These are phyloP conservation scores for Drosophila algonquin DNA, from an alignment of 2,888 invertebrate genomes.

Conservation along the genomic window DNA sequence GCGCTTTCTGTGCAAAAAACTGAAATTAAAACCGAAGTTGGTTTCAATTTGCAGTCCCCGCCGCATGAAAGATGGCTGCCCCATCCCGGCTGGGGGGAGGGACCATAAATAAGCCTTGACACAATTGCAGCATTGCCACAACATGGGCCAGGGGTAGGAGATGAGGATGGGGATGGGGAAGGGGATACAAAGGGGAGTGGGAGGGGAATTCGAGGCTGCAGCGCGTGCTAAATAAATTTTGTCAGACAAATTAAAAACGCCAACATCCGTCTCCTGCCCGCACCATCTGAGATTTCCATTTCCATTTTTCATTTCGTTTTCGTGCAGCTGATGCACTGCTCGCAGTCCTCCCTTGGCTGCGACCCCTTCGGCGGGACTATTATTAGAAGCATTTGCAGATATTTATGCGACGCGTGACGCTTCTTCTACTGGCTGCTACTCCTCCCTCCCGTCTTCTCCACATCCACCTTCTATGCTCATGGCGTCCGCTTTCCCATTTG, in stretches of 20 bases:
- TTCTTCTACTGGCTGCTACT: slow-evolving; percentile 1
- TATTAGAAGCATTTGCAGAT: slow-evolving; percentile 76
- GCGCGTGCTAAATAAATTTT: slow-evolving; percentile 77
- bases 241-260: slow-evolving; percentile 66
- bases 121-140: slow-evolving; percentile 43
- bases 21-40: slow-evolving; percentile 62
- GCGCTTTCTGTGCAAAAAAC: slow-evolving; percentile 30
- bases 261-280: slow-evolving; percentile 20
- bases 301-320: slow-evolving; percentile 40
- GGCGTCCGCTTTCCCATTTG: slow-evolving; percentile 60
- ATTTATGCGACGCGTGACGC: slow-evolving; percentile 77
- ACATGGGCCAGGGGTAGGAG: background rate
- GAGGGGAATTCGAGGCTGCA: slow-evolving; percentile 35
- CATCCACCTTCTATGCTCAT: slow-evolving; percentile 33
- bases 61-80: slow-evolving; percentile 4
- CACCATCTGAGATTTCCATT: slow-evolving; percentile 16
- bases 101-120: slow-evolving; percentile 64
- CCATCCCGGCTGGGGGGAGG: background rate
- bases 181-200: too few relatives aligned
- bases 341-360: slow-evolving; percentile 12
- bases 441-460: background rate
- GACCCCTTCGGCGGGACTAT: slow-evolving; percentile 52
- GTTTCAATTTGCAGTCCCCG: slow-evolving; percentile 59
- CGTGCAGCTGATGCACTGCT: slow-evolving; percentile 49
- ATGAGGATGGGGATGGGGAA: background rate